Conservation (phyloP, 2,797 vertebrate genomes). For the Hoplostethus atlanticus region DNA sequence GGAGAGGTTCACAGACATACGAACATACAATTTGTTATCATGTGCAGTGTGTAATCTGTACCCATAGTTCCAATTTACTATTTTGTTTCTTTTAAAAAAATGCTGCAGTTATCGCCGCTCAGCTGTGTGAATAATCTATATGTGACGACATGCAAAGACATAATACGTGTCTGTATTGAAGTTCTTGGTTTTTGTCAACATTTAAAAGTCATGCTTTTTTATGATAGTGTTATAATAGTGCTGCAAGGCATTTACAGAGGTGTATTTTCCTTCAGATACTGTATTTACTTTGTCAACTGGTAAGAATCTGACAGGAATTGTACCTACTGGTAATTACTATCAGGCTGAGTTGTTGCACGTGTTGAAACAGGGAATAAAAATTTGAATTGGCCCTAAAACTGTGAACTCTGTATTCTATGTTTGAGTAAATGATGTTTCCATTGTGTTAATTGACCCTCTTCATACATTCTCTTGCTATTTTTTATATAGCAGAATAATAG, state of each 20-base stretch:
- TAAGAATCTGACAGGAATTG: constrained; percentile 19
- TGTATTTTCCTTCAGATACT: constrained; percentile 21
- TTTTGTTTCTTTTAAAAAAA: constrained; percentile 17
- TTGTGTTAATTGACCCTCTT: neutral
- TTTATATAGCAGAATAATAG: neutral
- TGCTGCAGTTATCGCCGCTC: constrained; percentile 41
- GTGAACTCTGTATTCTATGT: neutral
- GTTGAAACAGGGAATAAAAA: constrained; percentile 50
- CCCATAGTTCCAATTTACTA: neutral
- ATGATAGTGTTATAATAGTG: constrained; percentile 1
- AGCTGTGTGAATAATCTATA: constrained; percentile 24
- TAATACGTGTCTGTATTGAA: constrained; percentile 37
- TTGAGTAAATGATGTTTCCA: neutral
- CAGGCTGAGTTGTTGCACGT: constrained; percentile 37
- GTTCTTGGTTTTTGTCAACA: constrained; percentile 17
- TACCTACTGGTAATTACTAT: constrained; percentile 16
- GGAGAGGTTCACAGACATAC: neutral
- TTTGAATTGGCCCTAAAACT: constrained; percentile 23
- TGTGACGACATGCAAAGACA: constrained; percentile 22
- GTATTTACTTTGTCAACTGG: constrained; percentile 14
- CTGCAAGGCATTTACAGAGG: constrained; percentile 23
- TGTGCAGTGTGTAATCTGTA: constrained; percentile 2
- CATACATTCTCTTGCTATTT: neutral
- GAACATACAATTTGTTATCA: neutral
- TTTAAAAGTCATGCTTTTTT: constrained; percentile 20